Evolutionary conservation across 2,113 vertebrate genomes (phyloP), one percentile per base, ranked within the genome.

Genomic region (Anas platyrhynchos): DNA sequence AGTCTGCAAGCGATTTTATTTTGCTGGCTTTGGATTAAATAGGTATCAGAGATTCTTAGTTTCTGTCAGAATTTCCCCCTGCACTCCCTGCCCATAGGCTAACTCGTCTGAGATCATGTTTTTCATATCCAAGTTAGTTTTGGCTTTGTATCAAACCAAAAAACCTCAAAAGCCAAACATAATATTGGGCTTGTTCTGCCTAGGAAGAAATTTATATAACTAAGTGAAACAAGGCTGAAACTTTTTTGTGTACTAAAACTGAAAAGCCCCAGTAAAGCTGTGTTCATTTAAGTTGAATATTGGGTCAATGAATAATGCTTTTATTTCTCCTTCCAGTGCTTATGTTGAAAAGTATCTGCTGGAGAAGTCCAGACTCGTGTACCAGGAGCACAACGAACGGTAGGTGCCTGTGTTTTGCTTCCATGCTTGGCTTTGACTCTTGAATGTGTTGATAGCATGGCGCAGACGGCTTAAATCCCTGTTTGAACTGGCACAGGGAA

Each of bases 331-430:
- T 98, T 98, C 15, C 97, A 99, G 99, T 76, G 99, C 99, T 11
- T 99, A 99, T 66, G 99, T 99, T 96, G 99, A 99, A 95, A 99
- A 99, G 91, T 99, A 99, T 94, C 98, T 99, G 31, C 97, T 99
- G 95, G 99, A 99, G 98, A 99, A 99, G 96, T 99, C 99, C 2
- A 98, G 99, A 83, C 98, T 99, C 43, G 99, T 99, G 92, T 99
- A 99, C 97, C 99, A 99, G 97, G 99, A 99, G 95, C 99, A 99
- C 98, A 99, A 99, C 61, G 99, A 99, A 96, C 96, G 99, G 99
- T 99, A 98, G 69, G 93, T 89, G 34, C 68, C 59, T 61, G 3
- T 31, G 4, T 59, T 59, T 54, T 75, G 31, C 76, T 72, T 43
- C 4, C 44, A 7, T 18, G 25, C 12, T 43, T 75, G 48, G 29